Evolutionary conservation across 2,797 vertebrate species (phyloP), one percentile per base, ranked within the genome.

Genomic region (Mormyrops boulengeri): DNA sequence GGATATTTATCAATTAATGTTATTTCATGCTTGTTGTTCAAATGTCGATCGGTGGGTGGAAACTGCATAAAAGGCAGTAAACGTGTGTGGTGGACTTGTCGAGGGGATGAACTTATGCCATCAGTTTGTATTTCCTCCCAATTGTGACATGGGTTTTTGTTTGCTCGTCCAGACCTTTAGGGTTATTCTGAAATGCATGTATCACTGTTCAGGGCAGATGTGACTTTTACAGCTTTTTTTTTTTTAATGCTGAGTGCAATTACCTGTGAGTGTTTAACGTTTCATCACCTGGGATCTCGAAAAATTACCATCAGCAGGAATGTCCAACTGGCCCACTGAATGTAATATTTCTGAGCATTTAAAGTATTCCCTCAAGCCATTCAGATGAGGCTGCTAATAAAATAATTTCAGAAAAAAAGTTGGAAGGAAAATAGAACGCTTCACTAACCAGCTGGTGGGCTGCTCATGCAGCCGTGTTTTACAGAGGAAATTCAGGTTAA

Each of bases 151-250:
- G 87, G 12, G 7, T 34, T 82, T 69, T 85, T 66, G 4, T 66
- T 86, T 82, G 69, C 73, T 85, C 38, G 6, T 60, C 80, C 9
- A 7, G 3, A 60, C 30, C 66, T 66, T 22, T 53, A 34, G 34
- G 30, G 34, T 55, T 47, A 53, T 85, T 47, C 50, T 88, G 22
- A 49, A 86, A 38, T 88, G 47, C 49, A 38, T 17, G 60, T 57
- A 50, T 88, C 30, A 62, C 88, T 53, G 77, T 84, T 90, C 87
- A 82, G 86, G n/a, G 52, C 86, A 88, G 86, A 84, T 82, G 73
- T 44, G 87, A 14, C 22, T 55, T 77, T 77, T 82, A 52, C 44
- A 34, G 47, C 47, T 80, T 82, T 41, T 62, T 82, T 49, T 57
- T 41, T 44, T 77, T 77, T 34, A 34, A 57, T 60, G 69, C 22